These are phyloP conservation scores for Saguinus midas DNA, from an alignment of 2,113 vertebrate species.

Conservation along the genomic window DNA sequence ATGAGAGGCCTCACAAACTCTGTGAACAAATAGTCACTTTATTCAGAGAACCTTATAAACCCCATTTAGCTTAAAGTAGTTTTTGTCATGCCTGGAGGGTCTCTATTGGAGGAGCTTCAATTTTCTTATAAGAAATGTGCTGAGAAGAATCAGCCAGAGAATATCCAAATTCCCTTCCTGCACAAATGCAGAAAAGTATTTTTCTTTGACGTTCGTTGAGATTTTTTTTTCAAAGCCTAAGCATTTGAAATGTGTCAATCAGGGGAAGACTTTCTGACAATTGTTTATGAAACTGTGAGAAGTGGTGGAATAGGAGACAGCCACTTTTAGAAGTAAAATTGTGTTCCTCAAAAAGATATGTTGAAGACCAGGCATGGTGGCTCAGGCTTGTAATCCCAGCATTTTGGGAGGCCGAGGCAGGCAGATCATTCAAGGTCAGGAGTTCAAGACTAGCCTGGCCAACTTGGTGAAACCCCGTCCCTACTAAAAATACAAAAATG, in stretches of 20 bases:
- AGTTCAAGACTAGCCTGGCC: not conserved
- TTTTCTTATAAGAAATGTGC: not conserved
- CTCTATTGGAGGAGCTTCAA: not conserved
- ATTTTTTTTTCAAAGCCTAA: constrained; percentile 30
- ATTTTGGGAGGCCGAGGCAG: not conserved
- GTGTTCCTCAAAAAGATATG: not conserved
- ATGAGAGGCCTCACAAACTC: not conserved
- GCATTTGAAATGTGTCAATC: not conserved
- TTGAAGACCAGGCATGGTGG: not conserved
- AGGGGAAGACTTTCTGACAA: not conserved
- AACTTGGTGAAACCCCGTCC: not conserved
- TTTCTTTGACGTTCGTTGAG: constrained; percentile 35
- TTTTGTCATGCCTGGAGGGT: not conserved
- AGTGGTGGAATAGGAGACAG: not conserved
- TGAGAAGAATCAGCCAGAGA: not conserved
- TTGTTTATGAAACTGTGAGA: not conserved
- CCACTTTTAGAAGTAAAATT: not conserved
- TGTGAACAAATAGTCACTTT: not conserved
- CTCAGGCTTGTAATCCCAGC: not conserved
- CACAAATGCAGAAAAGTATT: constrained; percentile 29
- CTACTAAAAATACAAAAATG: not conserved
- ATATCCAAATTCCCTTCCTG: constrained; percentile 21
- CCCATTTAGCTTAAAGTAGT: not conserved
- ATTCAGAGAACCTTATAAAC: not conserved
- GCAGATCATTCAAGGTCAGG: not conserved